phyloP scores from a whole-genome alignment of 2,113 vertebrate genomes.

The Xiphophorus hellerii region DNA sequence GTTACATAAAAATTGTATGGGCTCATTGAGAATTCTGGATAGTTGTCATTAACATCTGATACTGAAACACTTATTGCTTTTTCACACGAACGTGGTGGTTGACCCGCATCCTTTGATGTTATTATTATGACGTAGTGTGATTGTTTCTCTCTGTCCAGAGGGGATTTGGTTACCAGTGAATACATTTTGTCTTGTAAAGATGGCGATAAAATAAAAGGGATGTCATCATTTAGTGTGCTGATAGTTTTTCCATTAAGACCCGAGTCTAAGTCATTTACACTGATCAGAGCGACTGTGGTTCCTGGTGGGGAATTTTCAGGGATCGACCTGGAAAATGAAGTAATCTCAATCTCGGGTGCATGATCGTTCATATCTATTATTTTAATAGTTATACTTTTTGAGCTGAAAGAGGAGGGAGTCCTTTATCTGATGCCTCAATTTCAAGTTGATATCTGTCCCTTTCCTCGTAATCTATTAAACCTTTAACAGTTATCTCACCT shows the following conservation, averaged over 20 bases:
- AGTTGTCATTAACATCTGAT: conserved; percentile 70
- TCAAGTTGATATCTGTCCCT: conserved; percentile 71
- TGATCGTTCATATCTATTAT: conserved; percentile 50
- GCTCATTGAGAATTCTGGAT: conserved; percentile 55
- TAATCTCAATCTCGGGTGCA: conserved; percentile 29
- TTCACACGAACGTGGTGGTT: conserved; percentile 37
- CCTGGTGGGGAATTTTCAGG: conserved; percentile 45
- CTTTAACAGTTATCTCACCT: conserved; percentile 69
- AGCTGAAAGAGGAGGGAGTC: fast-evolving
- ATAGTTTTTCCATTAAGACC: conserved; percentile 56
- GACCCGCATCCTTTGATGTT: conserved; percentile 55
- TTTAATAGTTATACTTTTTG: conserved; percentile 23
- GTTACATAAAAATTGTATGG: conserved; percentile 43
- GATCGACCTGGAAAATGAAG: conserved; percentile 6
- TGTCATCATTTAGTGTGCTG: conserved; percentile 38
- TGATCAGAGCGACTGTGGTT: conserved; percentile 50
- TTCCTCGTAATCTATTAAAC: conserved; percentile 64
- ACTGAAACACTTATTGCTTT: conserved; percentile 48
- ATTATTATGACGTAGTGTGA: conserved; percentile 57
- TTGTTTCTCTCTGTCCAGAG: conserved; percentile 67
- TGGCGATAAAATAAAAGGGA: conserved; percentile 38
- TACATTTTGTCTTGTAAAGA: conserved; percentile 59
- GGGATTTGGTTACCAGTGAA: conserved; percentile 49
- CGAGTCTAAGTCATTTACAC: conserved; percentile 48
- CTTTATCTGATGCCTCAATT: conserved; percentile 70